Conservation (phyloP, 1,140 invertebrate genomes). For the Drepana arcuata region DNA sequence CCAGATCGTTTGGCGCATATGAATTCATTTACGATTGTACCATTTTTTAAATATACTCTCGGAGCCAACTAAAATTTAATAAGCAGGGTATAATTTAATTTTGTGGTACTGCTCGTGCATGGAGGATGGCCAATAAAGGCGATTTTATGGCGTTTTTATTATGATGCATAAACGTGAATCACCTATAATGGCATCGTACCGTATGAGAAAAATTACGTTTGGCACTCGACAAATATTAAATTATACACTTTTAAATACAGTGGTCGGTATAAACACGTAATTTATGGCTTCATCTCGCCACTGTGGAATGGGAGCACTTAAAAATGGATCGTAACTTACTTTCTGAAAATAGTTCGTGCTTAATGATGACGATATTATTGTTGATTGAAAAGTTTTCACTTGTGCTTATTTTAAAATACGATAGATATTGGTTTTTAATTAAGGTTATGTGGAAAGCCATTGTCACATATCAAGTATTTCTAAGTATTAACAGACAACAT, state of each 20-base stretch:
- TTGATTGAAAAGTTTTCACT: too few relatives aligned
- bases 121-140: constrained; percentile 64
- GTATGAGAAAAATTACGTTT: constrained; percentile 29
- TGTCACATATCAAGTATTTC: too few relatives aligned
- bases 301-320: constrained; percentile 9
- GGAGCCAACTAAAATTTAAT: constrained; percentile 64
- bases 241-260: constrained; percentile 25
- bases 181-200: constrained; percentile 39
- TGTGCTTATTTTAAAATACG: not conserved
- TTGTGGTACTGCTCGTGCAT: constrained; percentile 51
- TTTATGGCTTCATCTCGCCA: constrained; percentile 22
- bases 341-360: not conserved
- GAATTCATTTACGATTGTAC: constrained; percentile 37
- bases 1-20: constrained; percentile 46
- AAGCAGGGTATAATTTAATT: constrained; percentile 65
- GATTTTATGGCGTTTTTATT: constrained; percentile 65
- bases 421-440: not conserved
- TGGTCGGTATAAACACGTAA: constrained; percentile 16
- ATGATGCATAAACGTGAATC: constrained; percentile 66
- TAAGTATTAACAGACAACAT: too few relatives aligned
- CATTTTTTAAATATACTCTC: constrained; percentile 50
- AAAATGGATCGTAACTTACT: not conserved
- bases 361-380: too few relatives aligned
- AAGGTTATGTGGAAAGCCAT: constrained; percentile 1
- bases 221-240: constrained; percentile 24